These are phyloP conservation scores for Chromoteleia sp. DNA, from an alignment of 2,888 invertebrate species.

Conservation along the genomic window DNA sequence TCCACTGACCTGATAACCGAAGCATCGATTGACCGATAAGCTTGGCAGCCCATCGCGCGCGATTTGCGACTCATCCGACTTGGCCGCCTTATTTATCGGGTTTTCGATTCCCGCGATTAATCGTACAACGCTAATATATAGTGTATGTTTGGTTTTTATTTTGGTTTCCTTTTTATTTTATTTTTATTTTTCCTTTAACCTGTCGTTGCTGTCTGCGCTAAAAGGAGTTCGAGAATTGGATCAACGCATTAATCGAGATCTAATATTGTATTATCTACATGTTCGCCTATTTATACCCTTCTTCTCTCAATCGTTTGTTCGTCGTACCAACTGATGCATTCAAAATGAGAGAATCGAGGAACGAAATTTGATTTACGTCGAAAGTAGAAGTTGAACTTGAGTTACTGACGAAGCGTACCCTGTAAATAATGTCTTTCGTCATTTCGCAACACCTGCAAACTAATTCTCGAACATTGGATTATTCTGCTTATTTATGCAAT, in stretches of 20 bases:
- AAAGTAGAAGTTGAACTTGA: slow-evolving; percentile 56
- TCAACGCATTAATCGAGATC: slow-evolving; percentile 60
- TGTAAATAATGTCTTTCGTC: slow-evolving; percentile 59
- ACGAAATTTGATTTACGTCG: slow-evolving; percentile 55
- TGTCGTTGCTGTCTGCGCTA: slow-evolving; percentile 77
- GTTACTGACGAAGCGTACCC: slow-evolving; percentile 54
- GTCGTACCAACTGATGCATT: slow-evolving; percentile 47
- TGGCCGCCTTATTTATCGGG: slow-evolving; percentile 1
- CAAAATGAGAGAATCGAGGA: slow-evolving; percentile 44
- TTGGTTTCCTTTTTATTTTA: slow-evolving; percentile 18
- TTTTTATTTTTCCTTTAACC: slow-evolving; percentile 23
- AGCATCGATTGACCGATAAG: slow-evolving; percentile 25
- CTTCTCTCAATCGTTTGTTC: slow-evolving; percentile 38
- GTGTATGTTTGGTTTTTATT: slow-evolving; percentile 40
- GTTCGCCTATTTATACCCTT: slow-evolving; percentile 54
- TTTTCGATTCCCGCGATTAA: slow-evolving; percentile 35
- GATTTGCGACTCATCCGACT: slow-evolving; percentile 13
- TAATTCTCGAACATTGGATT: slow-evolving; percentile 64
- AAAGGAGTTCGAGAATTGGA: slow-evolving; percentile 70
- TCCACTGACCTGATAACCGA: slow-evolving; percentile 23
- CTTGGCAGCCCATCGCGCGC: not conserved
- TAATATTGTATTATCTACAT: slow-evolving; percentile 66
- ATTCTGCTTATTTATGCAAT: slow-evolving; percentile 47
- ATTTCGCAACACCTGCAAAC: slow-evolving; percentile 60
- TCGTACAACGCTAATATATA: slow-evolving; percentile 55